These are phyloP conservation scores for Shargacucullia verbasci DNA, from an alignment of 2,888 invertebrate species.

Conservation along the genomic window DNA sequence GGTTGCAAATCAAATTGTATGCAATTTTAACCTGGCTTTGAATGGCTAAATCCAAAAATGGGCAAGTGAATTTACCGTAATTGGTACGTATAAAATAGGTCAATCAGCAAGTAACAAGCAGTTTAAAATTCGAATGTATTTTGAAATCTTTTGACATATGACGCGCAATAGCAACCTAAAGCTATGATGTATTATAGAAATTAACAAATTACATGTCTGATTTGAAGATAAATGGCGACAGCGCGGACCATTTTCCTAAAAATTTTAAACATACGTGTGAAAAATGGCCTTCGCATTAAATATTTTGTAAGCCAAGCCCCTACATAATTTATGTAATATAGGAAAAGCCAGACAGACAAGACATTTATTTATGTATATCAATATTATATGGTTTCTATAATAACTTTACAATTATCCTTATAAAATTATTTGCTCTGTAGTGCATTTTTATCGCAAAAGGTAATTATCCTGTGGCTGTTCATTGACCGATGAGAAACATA, in stretches of 20 bases:
- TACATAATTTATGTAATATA: too few species aligned
- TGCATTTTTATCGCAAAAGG: constrained; percentile 29
- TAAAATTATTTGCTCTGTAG: constrained; percentile 35
- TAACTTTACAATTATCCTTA: constrained; percentile 35
- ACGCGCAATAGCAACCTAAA: too few species aligned
- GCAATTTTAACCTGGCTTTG: background rate
- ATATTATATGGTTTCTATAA: constrained; percentile 34
- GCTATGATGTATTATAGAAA: too few species aligned
- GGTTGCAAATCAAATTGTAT: constrained; percentile 2
- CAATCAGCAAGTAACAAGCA: background rate
- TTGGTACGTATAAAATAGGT: background rate
- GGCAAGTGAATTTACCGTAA: constrained; percentile 1
- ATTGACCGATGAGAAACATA: constrained; percentile 9
- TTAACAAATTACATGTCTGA: too few species aligned
- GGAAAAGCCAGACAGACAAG: too few species aligned
- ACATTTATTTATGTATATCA: too few species aligned
- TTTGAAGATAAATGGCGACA: too few species aligned
- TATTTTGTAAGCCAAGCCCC: too few species aligned
- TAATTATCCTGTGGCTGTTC: constrained; percentile 16
- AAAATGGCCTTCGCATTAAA: too few species aligned
- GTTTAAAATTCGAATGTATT: constrained; percentile 9
- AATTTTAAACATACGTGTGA: too few species aligned
- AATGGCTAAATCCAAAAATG: background rate
- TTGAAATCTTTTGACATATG: too few species aligned
- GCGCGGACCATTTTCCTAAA: too few species aligned